phyloP scores from a whole-genome alignment of 1,140 invertebrate species.

The Adoxophyes honmai region DNA sequence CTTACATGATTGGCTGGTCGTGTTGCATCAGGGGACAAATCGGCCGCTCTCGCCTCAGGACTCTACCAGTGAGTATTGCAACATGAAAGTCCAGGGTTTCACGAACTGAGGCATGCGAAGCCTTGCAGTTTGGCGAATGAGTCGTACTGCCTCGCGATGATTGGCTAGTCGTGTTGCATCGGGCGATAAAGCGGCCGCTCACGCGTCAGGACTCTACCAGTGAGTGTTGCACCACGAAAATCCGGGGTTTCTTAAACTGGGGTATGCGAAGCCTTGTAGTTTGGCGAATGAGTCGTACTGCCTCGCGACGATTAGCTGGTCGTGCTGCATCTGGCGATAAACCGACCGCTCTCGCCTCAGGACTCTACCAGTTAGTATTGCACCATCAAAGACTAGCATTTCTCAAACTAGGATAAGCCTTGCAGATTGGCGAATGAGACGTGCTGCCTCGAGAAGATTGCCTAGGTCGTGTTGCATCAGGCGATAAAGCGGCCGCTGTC shows the following conservation, averaged over 20 bases:
- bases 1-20: constrained; percentile 88
- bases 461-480: constrained; percentile 87
- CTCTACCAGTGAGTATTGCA: constrained; percentile 82
- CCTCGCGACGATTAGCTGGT: constrained; percentile 87
- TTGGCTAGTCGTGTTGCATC: constrained; percentile 88
- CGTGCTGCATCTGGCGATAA: constrained; percentile 85
- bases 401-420: too few relatives aligned
- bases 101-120: too few relatives aligned
- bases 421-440: too few relatives aligned
- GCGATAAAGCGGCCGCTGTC: constrained; percentile 87
- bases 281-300: too few relatives aligned
- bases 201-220: too few relatives aligned
- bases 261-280: too few relatives aligned
- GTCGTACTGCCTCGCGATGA: constrained; percentile 92
- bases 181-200: too few relatives aligned
- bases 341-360: constrained; percentile 86
- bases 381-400: too few relatives aligned
- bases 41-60: constrained; percentile 89
- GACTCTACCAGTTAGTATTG: constrained; percentile 85
- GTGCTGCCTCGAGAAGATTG: constrained; percentile 88
- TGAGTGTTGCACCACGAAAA: too few relatives aligned
- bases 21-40: constrained; percentile 85
- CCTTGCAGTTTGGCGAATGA: too few relatives aligned
- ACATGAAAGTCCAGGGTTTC: constrained; percentile 44
- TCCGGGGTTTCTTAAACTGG: too few relatives aligned